phyloP scores from a whole-genome alignment of 2,113 vertebrate genomes.

The Numenius arquata region DNA sequence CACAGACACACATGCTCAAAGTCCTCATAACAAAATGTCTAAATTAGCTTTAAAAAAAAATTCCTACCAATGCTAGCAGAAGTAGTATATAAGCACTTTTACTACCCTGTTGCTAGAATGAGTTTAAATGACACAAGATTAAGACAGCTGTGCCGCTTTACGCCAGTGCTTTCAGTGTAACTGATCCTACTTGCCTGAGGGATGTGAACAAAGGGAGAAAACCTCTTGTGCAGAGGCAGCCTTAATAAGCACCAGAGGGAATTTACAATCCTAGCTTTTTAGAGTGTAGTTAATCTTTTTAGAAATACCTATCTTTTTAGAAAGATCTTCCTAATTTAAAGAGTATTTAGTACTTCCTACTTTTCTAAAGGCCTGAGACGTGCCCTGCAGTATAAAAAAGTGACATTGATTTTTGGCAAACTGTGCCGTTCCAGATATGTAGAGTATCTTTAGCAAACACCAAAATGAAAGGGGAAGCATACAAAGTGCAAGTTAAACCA shows the following conservation, averaged over 20 bases:
- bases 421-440: not conserved
- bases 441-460: not conserved
- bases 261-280: not conserved
- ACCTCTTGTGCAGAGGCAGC: not conserved
- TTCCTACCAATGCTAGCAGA: not conserved
- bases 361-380: not conserved
- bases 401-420: not conserved
- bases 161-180: not conserved
- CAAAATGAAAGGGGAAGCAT: not conserved
- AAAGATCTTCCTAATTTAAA: not conserved
- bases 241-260: conserved; percentile 13
- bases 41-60: not conserved
- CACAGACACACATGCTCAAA: not conserved
- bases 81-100: not conserved
- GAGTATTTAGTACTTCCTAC: not conserved
- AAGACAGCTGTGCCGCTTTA: not conserved
- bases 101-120: not conserved
- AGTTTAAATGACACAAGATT: not conserved
- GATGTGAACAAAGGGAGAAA: not conserved
- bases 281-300: not conserved
- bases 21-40: not conserved
- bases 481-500: not conserved
- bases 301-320: not conserved
- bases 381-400: not conserved
- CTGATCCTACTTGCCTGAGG: not conserved